These are phyloP conservation scores for Florisuga fusca DNA, from an alignment of 2,797 vertebrate genomes.

Conservation along the genomic window DNA sequence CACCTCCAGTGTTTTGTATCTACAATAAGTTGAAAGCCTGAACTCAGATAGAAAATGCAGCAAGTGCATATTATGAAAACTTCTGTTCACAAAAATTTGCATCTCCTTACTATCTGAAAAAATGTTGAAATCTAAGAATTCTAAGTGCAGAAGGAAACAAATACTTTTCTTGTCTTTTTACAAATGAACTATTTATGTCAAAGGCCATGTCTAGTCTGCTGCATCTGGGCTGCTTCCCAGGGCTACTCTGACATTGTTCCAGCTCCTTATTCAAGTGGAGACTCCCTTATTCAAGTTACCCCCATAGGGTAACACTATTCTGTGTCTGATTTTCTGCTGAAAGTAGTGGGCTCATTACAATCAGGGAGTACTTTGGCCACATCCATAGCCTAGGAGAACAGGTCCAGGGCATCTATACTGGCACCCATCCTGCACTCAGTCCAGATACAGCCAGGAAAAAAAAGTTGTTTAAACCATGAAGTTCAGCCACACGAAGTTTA, in stretches of 20 bases:
- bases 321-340: background rate
- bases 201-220: background rate
- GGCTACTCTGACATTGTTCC: background rate
- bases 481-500: no score
- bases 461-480: background rate
- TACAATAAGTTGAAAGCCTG: background rate
- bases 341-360: background rate
- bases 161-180: background rate
- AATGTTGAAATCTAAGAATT: background rate
- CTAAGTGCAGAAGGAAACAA: background rate
- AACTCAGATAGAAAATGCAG: background rate
- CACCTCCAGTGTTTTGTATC: background rate
- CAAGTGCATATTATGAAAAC: background rate
- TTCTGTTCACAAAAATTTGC: background rate
- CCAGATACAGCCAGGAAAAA: background rate
- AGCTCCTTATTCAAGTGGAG: background rate
- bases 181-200: background rate
- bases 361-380: background rate
- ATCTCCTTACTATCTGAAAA: background rate
- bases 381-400: background rate
- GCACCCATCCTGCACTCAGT: background rate
- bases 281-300: no score
- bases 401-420: fast-evolving
- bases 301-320: background rate
- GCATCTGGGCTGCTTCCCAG: background rate